Conservation (phyloP, 2,797 vertebrate genomes). For the Pangasius larnaudii region DNA sequence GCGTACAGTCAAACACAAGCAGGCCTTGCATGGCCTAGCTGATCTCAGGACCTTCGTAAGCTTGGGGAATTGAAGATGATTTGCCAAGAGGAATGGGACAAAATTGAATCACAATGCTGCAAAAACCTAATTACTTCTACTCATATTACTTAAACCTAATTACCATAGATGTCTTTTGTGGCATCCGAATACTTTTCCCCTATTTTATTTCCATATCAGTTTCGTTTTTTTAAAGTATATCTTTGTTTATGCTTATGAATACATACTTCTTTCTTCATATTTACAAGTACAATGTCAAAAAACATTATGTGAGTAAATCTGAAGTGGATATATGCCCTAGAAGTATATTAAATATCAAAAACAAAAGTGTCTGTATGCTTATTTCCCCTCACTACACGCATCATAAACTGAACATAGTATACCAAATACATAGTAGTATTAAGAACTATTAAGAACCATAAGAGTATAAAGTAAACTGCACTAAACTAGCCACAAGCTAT, state of each 20-base stretch:
- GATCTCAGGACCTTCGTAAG: not conserved
- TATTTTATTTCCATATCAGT: not conserved
- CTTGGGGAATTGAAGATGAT: not conserved
- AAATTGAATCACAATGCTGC: not conserved
- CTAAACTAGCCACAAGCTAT: not conserved
- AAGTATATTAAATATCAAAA: not conserved
- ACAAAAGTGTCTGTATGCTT: not conserved
- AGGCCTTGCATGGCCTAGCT: not conserved
- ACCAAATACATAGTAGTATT: not conserved
- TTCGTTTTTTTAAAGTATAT: not conserved
- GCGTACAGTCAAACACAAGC: too few species aligned
- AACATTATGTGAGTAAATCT: not conserved
- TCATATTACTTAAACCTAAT: not conserved
- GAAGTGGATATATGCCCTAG: not conserved
- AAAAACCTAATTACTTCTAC: not conserved
- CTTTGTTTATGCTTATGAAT: not conserved
- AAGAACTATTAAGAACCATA: too few species aligned
- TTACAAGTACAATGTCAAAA: not conserved
- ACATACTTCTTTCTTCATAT: not conserved
- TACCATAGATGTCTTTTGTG: not conserved
- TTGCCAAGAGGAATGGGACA: not conserved
- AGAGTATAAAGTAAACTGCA: not conserved
- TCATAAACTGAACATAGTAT: not conserved
- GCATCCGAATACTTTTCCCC: not conserved
- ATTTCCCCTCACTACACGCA: not conserved